A percentile compares a stretch with the other conserved stretches of the same genome.
Evolutionary conservation across 2,888 invertebrate species (phyloP).

Genomic region (Mechanitis messenoides): DNA sequence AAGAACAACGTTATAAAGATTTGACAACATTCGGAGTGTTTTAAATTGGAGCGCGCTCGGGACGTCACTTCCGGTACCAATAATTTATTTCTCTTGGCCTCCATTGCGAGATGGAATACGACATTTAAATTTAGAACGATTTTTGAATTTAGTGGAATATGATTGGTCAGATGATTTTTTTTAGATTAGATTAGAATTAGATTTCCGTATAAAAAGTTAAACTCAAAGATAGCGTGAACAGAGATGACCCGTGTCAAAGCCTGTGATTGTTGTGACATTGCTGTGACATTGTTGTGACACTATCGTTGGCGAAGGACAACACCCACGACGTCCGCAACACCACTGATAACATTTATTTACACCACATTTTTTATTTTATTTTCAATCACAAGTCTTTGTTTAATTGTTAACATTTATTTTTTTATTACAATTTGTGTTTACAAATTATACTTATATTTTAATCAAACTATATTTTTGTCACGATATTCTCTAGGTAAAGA

Average conservation of each 20-base stretch:
- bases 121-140: conserved; percentile 63
- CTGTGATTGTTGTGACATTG: conserved; percentile 33
- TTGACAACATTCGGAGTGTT: conserved; percentile 45
- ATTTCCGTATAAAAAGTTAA: conserved; percentile 11
- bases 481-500: too few species aligned
- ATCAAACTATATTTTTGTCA: too few species aligned
- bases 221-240: conserved; percentile 14
- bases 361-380: conserved; percentile 14
- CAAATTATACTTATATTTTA: too few species aligned
- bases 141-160: conserved; percentile 58
- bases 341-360: conserved; percentile 52
- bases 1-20: conserved; percentile 32
- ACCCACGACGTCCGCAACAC: conserved; percentile 61
- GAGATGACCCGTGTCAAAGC: conserved; percentile 37
- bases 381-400: conserved; percentile 6
- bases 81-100: conserved; percentile 71
- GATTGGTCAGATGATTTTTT: conserved; percentile 15
- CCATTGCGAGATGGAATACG: conserved; percentile 65
- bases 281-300: conserved; percentile 53
- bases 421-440: too few species aligned
- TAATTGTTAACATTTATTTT: background rate
- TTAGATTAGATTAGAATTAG: background rate
- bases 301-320: conserved; percentile 65
- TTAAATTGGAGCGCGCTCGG: conserved; percentile 69
- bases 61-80: conserved; percentile 74